Evolutionary conservation across 92 coral and sea anemone species (phyloP).

Genomic region (Actinernus sp.): DNA sequence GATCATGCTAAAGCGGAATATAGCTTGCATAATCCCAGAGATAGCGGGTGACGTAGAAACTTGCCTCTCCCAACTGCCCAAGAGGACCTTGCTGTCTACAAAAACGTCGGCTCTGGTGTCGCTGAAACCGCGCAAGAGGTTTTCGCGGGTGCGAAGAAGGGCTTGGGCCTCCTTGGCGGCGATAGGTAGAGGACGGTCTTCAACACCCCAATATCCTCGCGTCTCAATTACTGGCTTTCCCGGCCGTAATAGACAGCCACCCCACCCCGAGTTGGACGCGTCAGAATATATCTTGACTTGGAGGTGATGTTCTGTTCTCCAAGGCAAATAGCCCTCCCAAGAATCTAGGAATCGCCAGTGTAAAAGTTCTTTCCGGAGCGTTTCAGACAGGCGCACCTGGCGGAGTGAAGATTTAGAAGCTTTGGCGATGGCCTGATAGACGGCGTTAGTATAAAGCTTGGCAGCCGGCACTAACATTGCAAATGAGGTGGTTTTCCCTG

Average conservation of each 20-base stretch:
- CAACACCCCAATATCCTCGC: constrained; percentile 15
- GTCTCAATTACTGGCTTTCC: neutral
- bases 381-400: neutral
- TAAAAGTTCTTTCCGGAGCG: constrained; percentile 6
- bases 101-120: constrained; percentile 15
- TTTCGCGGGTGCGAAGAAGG: constrained; percentile 1
- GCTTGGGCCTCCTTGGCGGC: constrained; percentile 11
- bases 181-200: constrained; percentile 2
- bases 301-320: constrained; percentile 20
- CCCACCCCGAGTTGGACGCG: constrained; percentile 22
- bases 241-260: neutral
- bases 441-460: constrained; percentile 12
- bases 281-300: constrained; percentile 15
- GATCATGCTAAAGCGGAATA: neutral
- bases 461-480: constrained; percentile 54
- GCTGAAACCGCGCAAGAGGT: neutral
- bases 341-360: constrained; percentile 34
- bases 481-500: constrained; percentile 21
- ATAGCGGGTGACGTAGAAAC: constrained; percentile 10
- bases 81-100: constrained; percentile 10
- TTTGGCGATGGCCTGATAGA: constrained; percentile 15
- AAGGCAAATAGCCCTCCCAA: constrained; percentile 25
- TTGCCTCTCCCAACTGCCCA: constrained; percentile 14
- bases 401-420: neutral
- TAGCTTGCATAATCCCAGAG: constrained; percentile 1